phyloP scores from a whole-genome alignment of 2,888 invertebrate genomes.

The Diabrotica balteata region DNA sequence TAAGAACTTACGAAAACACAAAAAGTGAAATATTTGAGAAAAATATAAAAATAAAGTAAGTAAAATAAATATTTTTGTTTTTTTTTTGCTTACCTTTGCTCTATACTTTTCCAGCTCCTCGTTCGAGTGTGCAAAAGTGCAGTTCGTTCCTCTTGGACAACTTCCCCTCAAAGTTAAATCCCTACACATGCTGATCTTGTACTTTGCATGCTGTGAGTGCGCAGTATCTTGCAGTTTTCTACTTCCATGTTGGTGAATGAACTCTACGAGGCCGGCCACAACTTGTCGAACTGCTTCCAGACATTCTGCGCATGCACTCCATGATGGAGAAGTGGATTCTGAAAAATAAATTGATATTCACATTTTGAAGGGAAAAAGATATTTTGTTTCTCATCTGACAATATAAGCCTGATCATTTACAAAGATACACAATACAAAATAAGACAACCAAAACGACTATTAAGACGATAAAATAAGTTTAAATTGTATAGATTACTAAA shows the following conservation, averaged over 20 bases:
- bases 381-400: too few relatives aligned
- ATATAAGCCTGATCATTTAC: too few relatives aligned
- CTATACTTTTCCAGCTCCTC: slow-evolving; percentile 84
- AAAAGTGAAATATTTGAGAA: too few relatives aligned
- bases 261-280: slow-evolving; percentile 79
- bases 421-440: too few relatives aligned
- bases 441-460: too few relatives aligned
- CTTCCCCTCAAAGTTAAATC: slow-evolving; percentile 80
- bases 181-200: slow-evolving; percentile 90
- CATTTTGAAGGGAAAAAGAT: too few relatives aligned
- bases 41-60: too few relatives aligned
- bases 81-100: slow-evolving; percentile 34
- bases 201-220: slow-evolving; percentile 73
- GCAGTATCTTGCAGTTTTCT: slow-evolving; percentile 69
- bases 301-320: slow-evolving; percentile 72
- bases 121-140: slow-evolving; percentile 92
- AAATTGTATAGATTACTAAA: too few relatives aligned
- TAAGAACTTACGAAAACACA: too few relatives aligned
- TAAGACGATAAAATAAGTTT: too few relatives aligned
- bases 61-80: too few relatives aligned
- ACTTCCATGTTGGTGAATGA: slow-evolving; percentile 77
- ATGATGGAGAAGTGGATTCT: slow-evolving; percentile 70
- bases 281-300: slow-evolving; percentile 74
- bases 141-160: slow-evolving; percentile 86
- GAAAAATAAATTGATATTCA: slow-evolving; percentile 34